These are phyloP conservation scores for Acromyrmex heyeri DNA, from an alignment of 1,140 invertebrate species.

Conservation along the genomic window DNA sequence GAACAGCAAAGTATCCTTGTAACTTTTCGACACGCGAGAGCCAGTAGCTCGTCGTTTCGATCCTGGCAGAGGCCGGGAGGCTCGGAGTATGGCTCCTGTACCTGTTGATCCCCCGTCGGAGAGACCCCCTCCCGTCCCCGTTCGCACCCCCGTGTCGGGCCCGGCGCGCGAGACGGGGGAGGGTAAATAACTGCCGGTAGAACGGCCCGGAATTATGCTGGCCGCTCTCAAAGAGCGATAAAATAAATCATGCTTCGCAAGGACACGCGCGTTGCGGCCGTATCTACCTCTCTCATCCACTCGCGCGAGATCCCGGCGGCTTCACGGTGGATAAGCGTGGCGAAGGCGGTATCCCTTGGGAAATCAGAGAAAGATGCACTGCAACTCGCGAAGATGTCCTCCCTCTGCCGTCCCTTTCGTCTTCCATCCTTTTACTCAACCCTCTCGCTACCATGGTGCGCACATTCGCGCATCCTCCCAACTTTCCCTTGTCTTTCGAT, in stretches of 20 bases:
- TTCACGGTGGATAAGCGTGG: slow-evolving; percentile 50
- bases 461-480: slow-evolving; percentile 29
- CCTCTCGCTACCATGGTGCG: background rate
- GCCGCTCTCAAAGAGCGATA: slow-evolving; percentile 72
- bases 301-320: slow-evolving; percentile 33
- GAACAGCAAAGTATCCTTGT: background rate
- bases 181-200: slow-evolving; percentile 70
- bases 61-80: slow-evolving; percentile 26
- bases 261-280: slow-evolving; percentile 69
- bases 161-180: background rate
- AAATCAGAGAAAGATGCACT: slow-evolving; percentile 79
- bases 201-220: slow-evolving; percentile 70
- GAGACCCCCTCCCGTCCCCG: background rate
- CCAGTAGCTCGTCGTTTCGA: slow-evolving; percentile 10
- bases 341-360: slow-evolving; percentile 69
- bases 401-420: background rate
- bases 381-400: slow-evolving; percentile 52
- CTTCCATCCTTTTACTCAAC: background rate
- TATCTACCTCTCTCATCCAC: slow-evolving; percentile 58
- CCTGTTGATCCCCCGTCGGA: slow-evolving; percentile 72
- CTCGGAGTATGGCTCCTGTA: slow-evolving; percentile 57
- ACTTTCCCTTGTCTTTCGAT: slow-evolving; percentile 47
- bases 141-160: slow-evolving; percentile 49
- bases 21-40: slow-evolving; percentile 26
- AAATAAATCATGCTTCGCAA: slow-evolving; percentile 77